Evolutionary conservation across 2,888 invertebrate genomes (phyloP).

Genomic region (Thereva unica): DNA sequence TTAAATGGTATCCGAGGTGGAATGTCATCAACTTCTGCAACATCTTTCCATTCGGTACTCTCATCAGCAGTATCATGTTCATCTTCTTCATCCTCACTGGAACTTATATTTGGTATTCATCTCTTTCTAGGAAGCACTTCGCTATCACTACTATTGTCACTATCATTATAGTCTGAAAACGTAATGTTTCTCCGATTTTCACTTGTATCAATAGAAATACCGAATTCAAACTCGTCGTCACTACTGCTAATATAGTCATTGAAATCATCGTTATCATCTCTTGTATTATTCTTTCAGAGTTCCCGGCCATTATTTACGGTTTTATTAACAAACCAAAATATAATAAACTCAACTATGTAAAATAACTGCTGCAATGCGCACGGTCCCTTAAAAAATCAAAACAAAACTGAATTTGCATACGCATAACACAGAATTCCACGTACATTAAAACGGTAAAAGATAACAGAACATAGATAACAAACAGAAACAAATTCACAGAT

Average conservation of each 20-base stretch:
- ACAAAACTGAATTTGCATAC: no score
- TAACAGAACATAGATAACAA: conserved; percentile 8
- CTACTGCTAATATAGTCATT: conserved; percentile 2
- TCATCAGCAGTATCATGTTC: conserved; percentile 25
- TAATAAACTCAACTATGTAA: no score
- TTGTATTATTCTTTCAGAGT: no score
- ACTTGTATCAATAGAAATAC: conserved; percentile 16
- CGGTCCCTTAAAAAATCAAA: no score
- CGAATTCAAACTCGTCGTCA: conserved; percentile 15
- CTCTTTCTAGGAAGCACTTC: conserved; percentile 18
- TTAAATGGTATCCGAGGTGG: conserved; percentile 27
- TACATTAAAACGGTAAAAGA: conserved; percentile 6
- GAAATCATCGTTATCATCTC: no score
- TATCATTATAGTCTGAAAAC: conserved; percentile 1
- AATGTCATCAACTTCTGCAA: conserved; percentile 26
- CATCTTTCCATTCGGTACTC: conserved; percentile 23
- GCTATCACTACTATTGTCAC: conserved; percentile 21
- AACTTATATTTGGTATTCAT: conserved; percentile 12
- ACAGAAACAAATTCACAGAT: conserved; percentile 13
- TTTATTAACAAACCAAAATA: no score
- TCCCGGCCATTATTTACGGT: no score
- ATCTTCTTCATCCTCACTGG: conserved; percentile 19
- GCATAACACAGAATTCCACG: not conserved
- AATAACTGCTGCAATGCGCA: no score
- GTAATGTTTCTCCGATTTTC: conserved; percentile 12